phyloP scores from a whole-genome alignment of 64 coral and sea anemone genomes.

The Pocillopora damicornis region DNA sequence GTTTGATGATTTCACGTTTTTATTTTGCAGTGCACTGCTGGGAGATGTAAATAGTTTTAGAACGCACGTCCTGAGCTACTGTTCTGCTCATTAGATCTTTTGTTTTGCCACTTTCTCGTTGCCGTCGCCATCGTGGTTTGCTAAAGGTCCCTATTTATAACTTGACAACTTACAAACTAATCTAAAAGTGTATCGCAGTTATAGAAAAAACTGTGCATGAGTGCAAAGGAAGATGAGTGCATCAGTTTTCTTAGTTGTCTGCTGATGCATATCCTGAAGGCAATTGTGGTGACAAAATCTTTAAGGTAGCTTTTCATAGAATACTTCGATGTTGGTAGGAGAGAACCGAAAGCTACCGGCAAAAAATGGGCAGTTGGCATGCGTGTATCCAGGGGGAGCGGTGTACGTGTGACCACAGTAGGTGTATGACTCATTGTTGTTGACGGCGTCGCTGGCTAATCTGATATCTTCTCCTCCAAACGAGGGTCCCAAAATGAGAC shows the following conservation, averaged over 20 bases:
- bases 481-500: background rate
- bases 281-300: background rate
- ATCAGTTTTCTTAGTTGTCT: background rate
- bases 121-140: no score
- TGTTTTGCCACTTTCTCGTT: no score
- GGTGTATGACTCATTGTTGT: background rate
- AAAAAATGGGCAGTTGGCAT: background rate
- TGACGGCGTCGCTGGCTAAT: background rate
- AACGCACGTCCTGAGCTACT: no score
- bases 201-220: no score
- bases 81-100: no score
- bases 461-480: background rate
- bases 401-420: background rate
- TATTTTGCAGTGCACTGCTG: no score
- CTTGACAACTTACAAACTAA: no score
- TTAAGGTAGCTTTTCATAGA: conserved; percentile 5
- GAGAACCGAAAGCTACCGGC: background rate
- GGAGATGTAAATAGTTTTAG: no score
- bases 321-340: conserved; percentile 17
- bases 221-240: no score
- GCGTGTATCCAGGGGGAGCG: background rate
- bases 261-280: background rate
- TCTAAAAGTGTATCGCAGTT: no score
- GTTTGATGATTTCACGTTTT: no score
- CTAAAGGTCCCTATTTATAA: no score